Conservation (phyloP, 23 tunicate genomes). For the Phallusia fumigata region DNA sequence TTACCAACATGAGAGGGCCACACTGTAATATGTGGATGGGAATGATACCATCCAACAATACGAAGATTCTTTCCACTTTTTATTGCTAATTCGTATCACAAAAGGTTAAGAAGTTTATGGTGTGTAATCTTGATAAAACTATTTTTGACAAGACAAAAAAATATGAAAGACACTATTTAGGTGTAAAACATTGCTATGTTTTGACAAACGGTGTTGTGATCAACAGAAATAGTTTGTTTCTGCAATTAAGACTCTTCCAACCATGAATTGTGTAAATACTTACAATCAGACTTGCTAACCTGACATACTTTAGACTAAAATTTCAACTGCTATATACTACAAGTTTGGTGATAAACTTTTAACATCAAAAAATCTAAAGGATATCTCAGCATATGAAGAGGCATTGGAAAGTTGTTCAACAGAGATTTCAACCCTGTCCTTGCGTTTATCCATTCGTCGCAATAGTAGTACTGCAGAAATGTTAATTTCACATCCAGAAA, state of each 20-base stretch:
- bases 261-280: too few species aligned
- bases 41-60: constrained; percentile 96
- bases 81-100: constrained; percentile 56
- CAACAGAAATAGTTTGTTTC: too few species aligned
- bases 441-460: constrained; percentile 81
- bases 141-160: too few species aligned
- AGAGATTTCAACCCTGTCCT: constrained; percentile 93
- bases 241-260: too few species aligned
- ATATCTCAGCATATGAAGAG: constrained; percentile 84
- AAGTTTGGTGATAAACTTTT: too few species aligned
- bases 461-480: constrained; percentile 65
- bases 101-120: constrained; percentile 7
- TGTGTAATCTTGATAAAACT: background rate
- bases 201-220: too few species aligned
- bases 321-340: too few species aligned
- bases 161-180: background rate
- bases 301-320: too few species aligned
- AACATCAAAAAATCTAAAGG: constrained; percentile 38
- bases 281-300: too few species aligned
- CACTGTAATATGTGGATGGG: constrained; percentile 95
- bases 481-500: constrained; percentile 65
- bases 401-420: constrained; percentile 90
- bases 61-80: constrained; percentile 55
- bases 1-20: constrained; percentile 97
- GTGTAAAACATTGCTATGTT: background rate